Percentiles rank a stretch among this genome's conserved stretches.
phyloP scores from a whole-genome alignment of 2,113 vertebrate species.

The Ovis aries region ARS-UI_Ramb_v3.0 NC_056065.1:51889501-51890000 shows the following conservation, averaged over 20 bases:
- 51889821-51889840: neutral
- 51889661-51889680: accelerated
- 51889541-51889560: neutral
- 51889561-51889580: neutral
- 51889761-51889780: neutral
- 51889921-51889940: neutral
- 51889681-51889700: neutral
- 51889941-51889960: neutral
- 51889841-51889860: neutral
- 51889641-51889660: neutral
- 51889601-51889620: neutral
- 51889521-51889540: neutral
- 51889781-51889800: neutral
- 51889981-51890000: neutral
- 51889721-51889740: neutral
- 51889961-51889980: neutral
- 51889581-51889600: neutral
- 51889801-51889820: neutral
- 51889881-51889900: neutral
- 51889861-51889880: neutral
- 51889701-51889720: neutral
- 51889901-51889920: neutral
- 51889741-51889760: neutral
- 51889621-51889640: neutral
- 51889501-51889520: neutral